Conservation (phyloP, 2,113 vertebrate species). For the Anser cygnoides region DNA sequence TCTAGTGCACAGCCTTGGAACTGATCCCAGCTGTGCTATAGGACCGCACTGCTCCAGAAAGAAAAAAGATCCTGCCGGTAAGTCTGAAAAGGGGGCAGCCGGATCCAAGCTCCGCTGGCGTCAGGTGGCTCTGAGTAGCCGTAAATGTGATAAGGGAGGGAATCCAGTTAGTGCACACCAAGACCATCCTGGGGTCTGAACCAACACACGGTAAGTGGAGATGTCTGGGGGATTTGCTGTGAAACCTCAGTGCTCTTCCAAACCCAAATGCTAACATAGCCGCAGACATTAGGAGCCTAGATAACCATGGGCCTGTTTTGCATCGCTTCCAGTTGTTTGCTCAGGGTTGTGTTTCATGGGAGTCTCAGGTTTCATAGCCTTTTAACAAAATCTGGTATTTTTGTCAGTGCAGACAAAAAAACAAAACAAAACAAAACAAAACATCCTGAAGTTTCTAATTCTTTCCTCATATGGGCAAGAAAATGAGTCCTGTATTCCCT, state of each 20-base stretch:
- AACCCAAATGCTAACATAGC: background rate
- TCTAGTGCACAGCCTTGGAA: conserved; percentile 71
- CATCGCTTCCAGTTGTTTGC: background rate
- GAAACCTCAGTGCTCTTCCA: background rate
- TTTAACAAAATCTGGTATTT: background rate
- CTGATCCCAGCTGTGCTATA: conserved; percentile 35
- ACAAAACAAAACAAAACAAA: background rate
- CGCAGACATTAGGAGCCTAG: background rate
- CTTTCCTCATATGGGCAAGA: background rate
- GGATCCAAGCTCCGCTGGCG: background rate
- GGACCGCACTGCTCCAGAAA: background rate
- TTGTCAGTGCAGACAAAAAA: background rate
- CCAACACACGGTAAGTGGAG: fast-evolving
- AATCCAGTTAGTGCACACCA: background rate
- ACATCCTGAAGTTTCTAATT: background rate
- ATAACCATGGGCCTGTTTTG: background rate
- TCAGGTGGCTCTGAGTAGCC: background rate
- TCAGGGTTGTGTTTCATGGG: background rate
- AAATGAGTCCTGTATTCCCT: background rate
- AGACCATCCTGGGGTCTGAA: background rate
- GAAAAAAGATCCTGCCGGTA: background rate
- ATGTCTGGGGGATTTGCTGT: background rate
- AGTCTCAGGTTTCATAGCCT: background rate
- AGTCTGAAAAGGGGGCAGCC: background rate
- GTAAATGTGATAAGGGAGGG: background rate